These are phyloP conservation scores for Ciconia nigra DNA, from an alignment of 2,797 vertebrate species.

Conservation along the genomic window DNA sequence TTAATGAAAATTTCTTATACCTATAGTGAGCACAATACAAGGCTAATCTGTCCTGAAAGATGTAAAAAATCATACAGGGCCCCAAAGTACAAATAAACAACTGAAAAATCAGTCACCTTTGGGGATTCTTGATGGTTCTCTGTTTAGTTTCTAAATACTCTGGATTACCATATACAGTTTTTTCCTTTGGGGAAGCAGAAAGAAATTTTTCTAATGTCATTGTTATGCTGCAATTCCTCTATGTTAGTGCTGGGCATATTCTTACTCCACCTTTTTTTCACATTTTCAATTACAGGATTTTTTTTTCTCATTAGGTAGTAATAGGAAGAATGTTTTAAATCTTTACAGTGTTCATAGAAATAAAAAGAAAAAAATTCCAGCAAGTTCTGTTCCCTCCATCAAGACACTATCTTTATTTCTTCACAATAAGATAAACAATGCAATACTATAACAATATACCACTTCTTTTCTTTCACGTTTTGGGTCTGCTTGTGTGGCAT, in stretches of 20 bases:
- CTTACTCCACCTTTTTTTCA: neutral
- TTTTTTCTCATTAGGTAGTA: neutral
- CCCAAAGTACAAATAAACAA: neutral
- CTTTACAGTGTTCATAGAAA: neutral
- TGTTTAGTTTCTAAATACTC: neutral
- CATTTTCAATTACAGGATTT: neutral
- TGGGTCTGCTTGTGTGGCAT: neutral
- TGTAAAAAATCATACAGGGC: neutral
- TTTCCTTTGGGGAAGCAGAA: neutral
- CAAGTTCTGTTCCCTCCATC: neutral
- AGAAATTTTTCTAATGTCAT: neutral
- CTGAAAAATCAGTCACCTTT: neutral
- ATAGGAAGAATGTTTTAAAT: neutral
- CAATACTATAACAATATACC: neutral
- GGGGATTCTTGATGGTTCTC: neutral
- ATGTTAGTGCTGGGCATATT: neutral
- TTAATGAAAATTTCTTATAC: neutral
- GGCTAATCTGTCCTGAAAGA: neutral
- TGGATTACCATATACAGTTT: accelerated
- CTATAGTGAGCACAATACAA: neutral
- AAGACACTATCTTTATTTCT: neutral
- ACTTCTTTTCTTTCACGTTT: neutral
- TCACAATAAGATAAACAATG: neutral
- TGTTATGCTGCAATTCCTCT: neutral
- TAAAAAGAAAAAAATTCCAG: neutral